Evolutionary conservation across 2,113 vertebrate species (phyloP).

Genomic region (Petaurus breviceps): DNA sequence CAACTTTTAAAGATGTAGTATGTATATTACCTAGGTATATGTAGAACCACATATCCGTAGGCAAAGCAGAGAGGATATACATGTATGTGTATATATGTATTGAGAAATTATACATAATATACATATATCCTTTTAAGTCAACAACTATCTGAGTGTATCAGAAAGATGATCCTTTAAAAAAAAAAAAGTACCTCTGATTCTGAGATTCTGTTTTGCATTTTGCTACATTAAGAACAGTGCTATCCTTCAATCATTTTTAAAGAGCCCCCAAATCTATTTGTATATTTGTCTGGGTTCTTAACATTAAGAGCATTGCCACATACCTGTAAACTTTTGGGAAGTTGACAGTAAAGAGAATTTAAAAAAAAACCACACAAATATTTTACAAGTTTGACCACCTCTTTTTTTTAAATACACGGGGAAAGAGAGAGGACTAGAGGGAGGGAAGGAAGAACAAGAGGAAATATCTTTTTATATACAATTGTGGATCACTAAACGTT

Average conservation of each 20-base stretch:
- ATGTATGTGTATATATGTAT: conserved; percentile 44
- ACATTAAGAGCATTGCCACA: conserved; percentile 86
- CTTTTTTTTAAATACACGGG: conserved; percentile 75
- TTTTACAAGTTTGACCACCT: conserved; percentile 86
- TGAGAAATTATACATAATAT: conserved; percentile 56
- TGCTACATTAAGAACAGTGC: conserved; percentile 76
- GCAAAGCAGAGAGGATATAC: neutral
- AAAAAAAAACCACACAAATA: conserved; percentile 83
- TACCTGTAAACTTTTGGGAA: conserved; percentile 85
- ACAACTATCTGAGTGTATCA: conserved; percentile 71
- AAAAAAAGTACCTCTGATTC: conserved; percentile 81
- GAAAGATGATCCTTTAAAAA: conserved; percentile 78
- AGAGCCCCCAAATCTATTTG: conserved; percentile 72
- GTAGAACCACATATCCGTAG: neutral
- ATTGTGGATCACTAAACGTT: conserved; percentile 61
- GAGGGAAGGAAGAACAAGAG: conserved; percentile 28
- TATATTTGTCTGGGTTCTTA: conserved; percentile 79
- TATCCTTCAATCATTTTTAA: conserved; percentile 78
- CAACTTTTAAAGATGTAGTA: conserved; percentile 67
- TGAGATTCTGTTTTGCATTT: conserved; percentile 80
- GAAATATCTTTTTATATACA: conserved; percentile 70
- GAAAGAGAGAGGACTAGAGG: neutral
- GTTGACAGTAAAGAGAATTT: conserved; percentile 59
- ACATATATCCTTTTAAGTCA: conserved; percentile 56
- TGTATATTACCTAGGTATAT: conserved; percentile 33